These are phyloP conservation scores for Brachyrhaphis roseni DNA, from an alignment of 2,797 vertebrate genomes.

Conservation along the genomic window DNA sequence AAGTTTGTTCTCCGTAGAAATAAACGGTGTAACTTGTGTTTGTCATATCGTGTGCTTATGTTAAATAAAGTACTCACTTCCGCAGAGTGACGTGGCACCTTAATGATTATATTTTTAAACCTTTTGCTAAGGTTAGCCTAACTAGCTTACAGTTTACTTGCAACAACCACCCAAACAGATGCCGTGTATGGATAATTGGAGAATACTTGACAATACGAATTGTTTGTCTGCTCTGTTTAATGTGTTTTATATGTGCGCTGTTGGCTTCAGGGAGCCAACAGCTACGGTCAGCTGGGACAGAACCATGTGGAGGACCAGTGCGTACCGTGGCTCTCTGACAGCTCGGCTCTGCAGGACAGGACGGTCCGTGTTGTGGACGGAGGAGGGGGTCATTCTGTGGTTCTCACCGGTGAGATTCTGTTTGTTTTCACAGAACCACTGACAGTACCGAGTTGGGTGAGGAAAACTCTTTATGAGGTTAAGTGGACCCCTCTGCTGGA, in stretches of 20 bases:
- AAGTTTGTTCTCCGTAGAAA: conserved; percentile 38
- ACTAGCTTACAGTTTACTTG: neutral
- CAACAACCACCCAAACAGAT: neutral
- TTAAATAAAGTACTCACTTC: neutral
- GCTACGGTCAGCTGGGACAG: conserved; percentile 91
- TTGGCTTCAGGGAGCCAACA: conserved; percentile 89
- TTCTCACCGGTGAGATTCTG: conserved; percentile 81
- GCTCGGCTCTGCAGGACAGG: conserved; percentile 52
- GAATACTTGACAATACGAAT: accelerated
- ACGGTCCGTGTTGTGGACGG: conserved; percentile 77
- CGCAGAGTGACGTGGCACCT: neutral
- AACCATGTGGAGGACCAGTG: conserved; percentile 85
- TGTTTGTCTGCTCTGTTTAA: neutral
- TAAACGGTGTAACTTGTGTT: neutral
- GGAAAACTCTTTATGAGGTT: neutral
- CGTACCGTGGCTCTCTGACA: conserved; percentile 73
- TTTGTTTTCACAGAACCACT: neutral
- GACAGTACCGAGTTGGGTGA: neutral
- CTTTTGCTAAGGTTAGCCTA: conserved; percentile 40
- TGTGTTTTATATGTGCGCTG: neutral
- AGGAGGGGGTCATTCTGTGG: conserved; percentile 89
- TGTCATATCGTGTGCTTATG: neutral
- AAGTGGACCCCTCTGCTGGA: neutral
- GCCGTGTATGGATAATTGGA: neutral
- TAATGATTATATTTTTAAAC: neutral